Evolutionary conservation across 2,888 invertebrate species (phyloP).

Genomic region (Phaedon cochleariae): DNA sequence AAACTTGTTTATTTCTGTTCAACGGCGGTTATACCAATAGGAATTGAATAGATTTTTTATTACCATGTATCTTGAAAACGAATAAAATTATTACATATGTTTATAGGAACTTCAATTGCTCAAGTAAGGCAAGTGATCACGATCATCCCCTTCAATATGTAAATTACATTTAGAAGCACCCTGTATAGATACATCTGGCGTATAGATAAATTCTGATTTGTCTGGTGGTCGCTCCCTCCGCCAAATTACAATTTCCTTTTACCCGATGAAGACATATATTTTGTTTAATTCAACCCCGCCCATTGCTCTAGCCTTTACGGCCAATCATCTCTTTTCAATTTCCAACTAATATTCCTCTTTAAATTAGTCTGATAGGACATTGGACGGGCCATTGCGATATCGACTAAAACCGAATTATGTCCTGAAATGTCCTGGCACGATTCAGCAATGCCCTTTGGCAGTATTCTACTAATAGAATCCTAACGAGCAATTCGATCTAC

Average conservation of each 20-base stretch:
- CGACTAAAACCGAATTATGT: conserved; percentile 15
- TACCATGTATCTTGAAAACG: no score
- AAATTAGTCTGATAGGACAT: conserved; percentile 18
- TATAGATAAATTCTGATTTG: not conserved
- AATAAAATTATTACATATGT: no score
- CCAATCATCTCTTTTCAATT: conserved; percentile 22
- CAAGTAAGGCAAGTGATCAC: no score
- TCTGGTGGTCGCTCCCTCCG: not conserved
- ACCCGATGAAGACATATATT: not conserved
- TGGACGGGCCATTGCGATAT: conserved; percentile 10
- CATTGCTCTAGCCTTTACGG: not conserved
- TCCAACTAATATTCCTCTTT: conserved; percentile 11
- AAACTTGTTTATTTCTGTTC: no score
- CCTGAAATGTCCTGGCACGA: conserved; percentile 15
- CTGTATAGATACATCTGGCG: no score
- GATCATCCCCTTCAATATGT: no score
- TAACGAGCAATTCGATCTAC: conserved; percentile 27
- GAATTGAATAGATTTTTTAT: no score
- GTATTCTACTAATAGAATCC: conserved; percentile 16
- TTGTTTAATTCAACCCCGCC: not conserved
- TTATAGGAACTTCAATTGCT: no score
- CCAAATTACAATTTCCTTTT: not conserved
- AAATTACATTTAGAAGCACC: no score
- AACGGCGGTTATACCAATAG: no score
- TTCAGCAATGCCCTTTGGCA: conserved; percentile 7